These are phyloP conservation scores for Pangasius macronema DNA, from an alignment of 2,797 vertebrate genomes.

Conservation along the genomic window DNA sequence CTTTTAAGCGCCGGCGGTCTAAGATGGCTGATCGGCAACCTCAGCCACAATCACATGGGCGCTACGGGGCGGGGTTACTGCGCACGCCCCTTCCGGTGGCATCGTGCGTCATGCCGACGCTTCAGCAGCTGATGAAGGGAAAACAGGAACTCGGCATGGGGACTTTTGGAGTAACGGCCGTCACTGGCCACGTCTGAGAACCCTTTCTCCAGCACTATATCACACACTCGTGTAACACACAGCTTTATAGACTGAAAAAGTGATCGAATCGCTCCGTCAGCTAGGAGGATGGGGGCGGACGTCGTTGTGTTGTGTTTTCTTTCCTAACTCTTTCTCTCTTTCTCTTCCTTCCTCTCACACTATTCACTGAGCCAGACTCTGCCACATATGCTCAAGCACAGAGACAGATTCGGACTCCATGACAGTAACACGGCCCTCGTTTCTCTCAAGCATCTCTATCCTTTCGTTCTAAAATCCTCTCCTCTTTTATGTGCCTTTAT, in stretches of 20 bases:
- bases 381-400: slow-evolving; percentile 53
- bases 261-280: not conserved
- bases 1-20: slow-evolving; percentile 84
- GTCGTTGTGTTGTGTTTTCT: not conserved
- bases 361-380: slow-evolving; percentile 63
- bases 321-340: not conserved
- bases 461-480: slow-evolving; percentile 18
- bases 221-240: not conserved
- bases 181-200: slow-evolving; percentile 88
- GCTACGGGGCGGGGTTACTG: slow-evolving; percentile 72
- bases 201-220: not conserved
- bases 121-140: slow-evolving; percentile 94
- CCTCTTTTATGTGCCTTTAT: slow-evolving; percentile 46
- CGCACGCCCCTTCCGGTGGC: slow-evolving; percentile 66
- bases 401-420: slow-evolving; percentile 71
- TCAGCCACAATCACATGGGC: slow-evolving; percentile 47
- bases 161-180: slow-evolving; percentile 85
- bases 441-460: not conserved
- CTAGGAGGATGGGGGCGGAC: not conserved
- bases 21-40: slow-evolving; percentile 79
- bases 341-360: slow-evolving; percentile 30
- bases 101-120: slow-evolving; percentile 81
- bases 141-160: slow-evolving; percentile 90
- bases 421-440: slow-evolving; percentile 60
- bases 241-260: slow-evolving; percentile 3